phyloP scores from a whole-genome alignment of 2,113 vertebrate genomes.

The Alethe castanea region DNA sequence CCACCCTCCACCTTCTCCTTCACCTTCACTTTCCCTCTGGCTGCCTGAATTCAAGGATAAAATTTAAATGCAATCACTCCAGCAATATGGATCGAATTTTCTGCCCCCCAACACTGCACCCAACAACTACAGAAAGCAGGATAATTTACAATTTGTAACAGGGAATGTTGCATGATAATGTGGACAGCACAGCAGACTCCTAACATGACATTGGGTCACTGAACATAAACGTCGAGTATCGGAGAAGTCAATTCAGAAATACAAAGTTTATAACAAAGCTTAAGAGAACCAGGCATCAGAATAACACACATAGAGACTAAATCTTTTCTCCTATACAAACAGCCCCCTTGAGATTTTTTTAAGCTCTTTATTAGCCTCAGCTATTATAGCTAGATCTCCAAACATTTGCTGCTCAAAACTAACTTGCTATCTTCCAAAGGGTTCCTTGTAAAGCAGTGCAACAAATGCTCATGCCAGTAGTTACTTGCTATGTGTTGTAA shows the following conservation, averaged over 20 bases:
- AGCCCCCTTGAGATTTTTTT: background rate
- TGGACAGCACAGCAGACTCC: background rate
- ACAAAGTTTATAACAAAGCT: slow-evolving; percentile 20
- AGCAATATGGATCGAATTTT: background rate
- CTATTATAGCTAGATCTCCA: background rate
- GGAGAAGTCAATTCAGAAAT: background rate
- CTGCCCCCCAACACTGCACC: background rate
- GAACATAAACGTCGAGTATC: background rate
- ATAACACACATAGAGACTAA: background rate
- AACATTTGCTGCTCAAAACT: background rate
- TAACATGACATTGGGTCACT: background rate
- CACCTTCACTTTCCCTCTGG: background rate
- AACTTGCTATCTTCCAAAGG: background rate
- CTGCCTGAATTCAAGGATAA: background rate
- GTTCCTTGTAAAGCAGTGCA: background rate
- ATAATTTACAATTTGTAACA: rapidly evolving
- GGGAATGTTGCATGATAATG: background rate
- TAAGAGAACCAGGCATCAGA: slow-evolving; percentile 13
- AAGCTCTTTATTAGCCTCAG: background rate
- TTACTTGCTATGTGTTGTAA: background rate
- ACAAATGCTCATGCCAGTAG: background rate
- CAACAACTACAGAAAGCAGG: background rate
- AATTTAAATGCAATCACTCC: background rate
- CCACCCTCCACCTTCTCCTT: background rate
- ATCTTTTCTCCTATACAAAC: slow-evolving; percentile 8